Evolutionary conservation across 2,888 invertebrate species (phyloP).

Genomic region (Sicus ferrugineus): DNA sequence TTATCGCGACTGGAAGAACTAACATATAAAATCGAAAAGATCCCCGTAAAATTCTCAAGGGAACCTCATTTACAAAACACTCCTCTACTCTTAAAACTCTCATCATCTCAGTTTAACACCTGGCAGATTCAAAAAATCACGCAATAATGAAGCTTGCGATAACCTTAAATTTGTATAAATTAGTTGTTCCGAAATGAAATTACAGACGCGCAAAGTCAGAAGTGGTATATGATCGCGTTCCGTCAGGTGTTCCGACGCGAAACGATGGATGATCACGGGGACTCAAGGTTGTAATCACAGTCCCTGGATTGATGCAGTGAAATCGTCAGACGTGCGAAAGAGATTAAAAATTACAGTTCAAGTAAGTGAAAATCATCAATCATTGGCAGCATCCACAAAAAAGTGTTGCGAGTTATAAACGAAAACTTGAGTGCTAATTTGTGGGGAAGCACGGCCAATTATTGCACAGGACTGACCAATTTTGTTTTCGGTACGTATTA

Average conservation of each 20-base stretch:
- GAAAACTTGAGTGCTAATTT: constrained; percentile 49
- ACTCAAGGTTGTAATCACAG: constrained; percentile 14
- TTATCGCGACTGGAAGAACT: too few relatives aligned
- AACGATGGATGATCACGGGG: too few relatives aligned
- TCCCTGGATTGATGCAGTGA: not conserved
- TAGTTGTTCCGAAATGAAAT: not conserved
- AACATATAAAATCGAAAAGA: not conserved
- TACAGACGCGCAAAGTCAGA: not conserved
- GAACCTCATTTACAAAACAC: not conserved
- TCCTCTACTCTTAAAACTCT: not conserved
- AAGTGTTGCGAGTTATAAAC: constrained; percentile 23
- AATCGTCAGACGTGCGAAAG: not conserved
- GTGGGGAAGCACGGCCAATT: constrained; percentile 53
- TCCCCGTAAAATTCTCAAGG: not conserved
- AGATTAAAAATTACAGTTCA: not conserved
- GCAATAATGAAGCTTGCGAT: not conserved
- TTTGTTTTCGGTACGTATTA: too few relatives aligned
- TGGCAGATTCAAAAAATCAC: not conserved
- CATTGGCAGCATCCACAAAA: too few relatives aligned
- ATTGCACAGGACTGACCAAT: constrained; percentile 53
- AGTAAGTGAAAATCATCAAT: not conserved
- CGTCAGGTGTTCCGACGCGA: not conserved
- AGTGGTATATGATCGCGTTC: not conserved
- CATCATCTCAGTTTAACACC: constrained; percentile 15
- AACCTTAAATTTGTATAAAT: constrained; percentile 14